phyloP scores from a whole-genome alignment of 53 echinoderm and acorn worm species.

The Henricia sp. region DNA sequence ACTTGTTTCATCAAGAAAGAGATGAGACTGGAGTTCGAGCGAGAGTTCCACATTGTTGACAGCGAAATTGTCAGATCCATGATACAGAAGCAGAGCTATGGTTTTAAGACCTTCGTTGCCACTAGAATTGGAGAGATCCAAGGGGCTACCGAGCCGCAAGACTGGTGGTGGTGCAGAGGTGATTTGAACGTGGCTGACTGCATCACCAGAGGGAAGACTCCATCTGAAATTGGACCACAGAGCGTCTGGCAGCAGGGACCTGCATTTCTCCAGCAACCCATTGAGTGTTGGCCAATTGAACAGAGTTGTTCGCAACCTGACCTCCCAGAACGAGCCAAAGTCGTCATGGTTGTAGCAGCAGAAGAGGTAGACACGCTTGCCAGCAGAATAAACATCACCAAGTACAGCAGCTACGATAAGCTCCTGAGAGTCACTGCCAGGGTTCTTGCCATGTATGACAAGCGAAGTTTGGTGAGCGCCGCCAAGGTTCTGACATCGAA shows the following conservation, averaged over 20 bases:
- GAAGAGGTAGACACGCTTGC: conserved; percentile 6
- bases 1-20: conserved; percentile 56
- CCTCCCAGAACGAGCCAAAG: not conserved
- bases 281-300: conserved; percentile 35
- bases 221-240: conserved; percentile 23
- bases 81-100: conserved; percentile 62
- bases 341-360: conserved; percentile 12
- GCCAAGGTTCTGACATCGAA: too few relatives aligned
- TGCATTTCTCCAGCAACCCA: conserved; percentile 37
- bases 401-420: too few relatives aligned
- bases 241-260: conserved; percentile 51
- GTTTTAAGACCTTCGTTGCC: conserved; percentile 64
- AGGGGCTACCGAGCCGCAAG: conserved; percentile 25
- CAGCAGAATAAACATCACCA: too few relatives aligned
- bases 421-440: conserved; percentile 13
- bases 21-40: conserved; percentile 26
- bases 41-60: conserved; percentile 55
- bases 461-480: too few relatives aligned
- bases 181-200: conserved; percentile 43
- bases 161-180: conserved; percentile 55
- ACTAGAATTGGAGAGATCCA: conserved; percentile 63
- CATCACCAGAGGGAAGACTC: conserved; percentile 49
- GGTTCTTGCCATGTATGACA: too few relatives aligned
- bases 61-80: conserved; percentile 62
- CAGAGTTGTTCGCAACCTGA: conserved; percentile 21